Evolutionary conservation across 2,888 invertebrate genomes (phyloP).

Genomic region (Notodromas monacha): DNA sequence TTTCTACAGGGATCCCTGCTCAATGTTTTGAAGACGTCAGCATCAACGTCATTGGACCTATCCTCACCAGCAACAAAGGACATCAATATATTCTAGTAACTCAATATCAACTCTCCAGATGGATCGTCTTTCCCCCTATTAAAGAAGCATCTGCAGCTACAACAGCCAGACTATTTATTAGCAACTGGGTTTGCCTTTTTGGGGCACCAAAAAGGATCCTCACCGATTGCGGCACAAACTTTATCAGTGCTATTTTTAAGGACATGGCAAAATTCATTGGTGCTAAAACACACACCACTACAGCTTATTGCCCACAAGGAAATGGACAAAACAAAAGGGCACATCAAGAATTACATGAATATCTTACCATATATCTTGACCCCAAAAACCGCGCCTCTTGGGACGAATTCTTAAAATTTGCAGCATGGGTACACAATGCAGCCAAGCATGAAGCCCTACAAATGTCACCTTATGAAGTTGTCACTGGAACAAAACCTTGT

Average conservation of each 20-base stretch:
- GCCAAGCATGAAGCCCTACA: constrained; percentile 4
- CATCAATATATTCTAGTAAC: constrained; percentile 4
- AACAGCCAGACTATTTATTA: constrained; percentile 2
- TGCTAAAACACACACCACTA: constrained; percentile 4
- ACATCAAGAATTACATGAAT: constrained; percentile 4
- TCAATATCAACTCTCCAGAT: constrained; percentile 1
- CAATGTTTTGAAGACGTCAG: constrained; percentile 4
- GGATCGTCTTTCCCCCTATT: constrained; percentile 1
- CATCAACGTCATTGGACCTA: constrained; percentile 4
- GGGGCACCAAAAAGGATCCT: constrained; percentile 4
- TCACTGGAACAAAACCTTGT: constrained; percentile 1
- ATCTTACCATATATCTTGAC: constrained; percentile 2
- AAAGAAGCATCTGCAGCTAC: constrained; percentile 2
- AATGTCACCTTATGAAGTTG: not conserved
- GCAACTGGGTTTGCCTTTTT: constrained; percentile 4
- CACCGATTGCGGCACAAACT: constrained; percentile 1
- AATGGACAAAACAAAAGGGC: constrained; percentile 4
- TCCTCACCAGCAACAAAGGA: constrained; percentile 4
- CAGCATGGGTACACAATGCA: constrained; percentile 4
- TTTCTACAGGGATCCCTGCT: constrained; percentile 4
- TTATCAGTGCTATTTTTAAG: constrained; percentile 4
- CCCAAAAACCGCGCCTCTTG: constrained; percentile 4
- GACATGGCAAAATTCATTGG: constrained; percentile 4
- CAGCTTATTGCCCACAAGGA: constrained; percentile 4
- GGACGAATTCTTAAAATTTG: constrained; percentile 1